Evolutionary conservation across 2,888 invertebrate genomes (phyloP).

Genomic region (Pterostichus madidus): DNA sequence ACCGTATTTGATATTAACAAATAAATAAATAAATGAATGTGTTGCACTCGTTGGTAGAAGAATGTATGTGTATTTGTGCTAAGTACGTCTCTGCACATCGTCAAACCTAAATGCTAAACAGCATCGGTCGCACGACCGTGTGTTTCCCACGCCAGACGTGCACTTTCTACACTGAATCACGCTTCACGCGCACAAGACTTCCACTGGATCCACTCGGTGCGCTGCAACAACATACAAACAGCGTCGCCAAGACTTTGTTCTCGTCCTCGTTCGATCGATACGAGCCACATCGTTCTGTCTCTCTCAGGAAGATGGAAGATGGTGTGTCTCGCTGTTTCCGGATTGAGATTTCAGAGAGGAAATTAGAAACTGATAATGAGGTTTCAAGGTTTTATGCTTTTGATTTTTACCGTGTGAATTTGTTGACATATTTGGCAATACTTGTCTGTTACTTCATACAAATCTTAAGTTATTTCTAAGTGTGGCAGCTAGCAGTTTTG

Average conservation of each 20-base stretch:
- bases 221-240: not conserved
- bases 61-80: slow-evolving; percentile 5
- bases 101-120: slow-evolving; percentile 56
- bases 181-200: slow-evolving; percentile 10
- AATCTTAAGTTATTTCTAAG: too few relatives aligned
- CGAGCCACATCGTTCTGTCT: too few relatives aligned
- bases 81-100: slow-evolving; percentile 42
- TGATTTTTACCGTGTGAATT: slow-evolving; percentile 1
- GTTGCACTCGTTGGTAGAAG: too few relatives aligned
- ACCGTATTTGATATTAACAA: too few relatives aligned
- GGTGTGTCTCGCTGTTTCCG: not conserved
- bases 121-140: slow-evolving; percentile 56
- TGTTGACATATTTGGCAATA: not conserved
- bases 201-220: not conserved
- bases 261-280: too few relatives aligned
- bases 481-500: too few relatives aligned
- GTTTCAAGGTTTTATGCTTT: too few relatives aligned
- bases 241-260: too few relatives aligned
- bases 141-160: slow-evolving; percentile 59
- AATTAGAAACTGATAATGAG: not conserved
- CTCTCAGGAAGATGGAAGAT: not conserved
- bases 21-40: too few relatives aligned
- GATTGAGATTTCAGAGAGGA: not conserved
- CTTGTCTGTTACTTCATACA: too few relatives aligned
- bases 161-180: slow-evolving; percentile 65